Base-by-base conservation (phyloP, 2,888 invertebrate genomes). In the Drosophila aldrichi region DNA sequence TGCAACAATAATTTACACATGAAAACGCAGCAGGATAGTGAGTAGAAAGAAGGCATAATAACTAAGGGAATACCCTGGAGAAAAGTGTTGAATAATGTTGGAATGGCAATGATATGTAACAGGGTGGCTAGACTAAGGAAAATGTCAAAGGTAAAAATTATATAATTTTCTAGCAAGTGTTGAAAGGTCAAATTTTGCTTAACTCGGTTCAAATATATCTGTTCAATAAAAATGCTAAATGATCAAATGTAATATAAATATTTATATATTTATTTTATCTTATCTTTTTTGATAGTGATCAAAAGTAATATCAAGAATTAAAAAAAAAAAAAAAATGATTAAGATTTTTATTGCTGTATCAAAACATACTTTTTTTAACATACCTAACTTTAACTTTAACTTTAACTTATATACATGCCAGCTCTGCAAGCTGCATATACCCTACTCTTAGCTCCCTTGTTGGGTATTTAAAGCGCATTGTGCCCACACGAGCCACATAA, bases 1-100 rank as follows among this genome's bases (percentile, higher is more conserved):
- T 71, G 81, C 79, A 73, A 68, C 81, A 71, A 74, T 65, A 82
- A 77, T 79, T 82, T 68, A 64, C 68, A 77, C 74, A 74, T 52
- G 70, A 65, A 68, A 78, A 60, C 43, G 66, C 74, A 43, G 38
- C 57, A 29, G 41, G 61, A 34, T 44, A 63, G 56, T 44, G 25
- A 51, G 58, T 43, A 20, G 48, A 20, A 0, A 20, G 48, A 20
- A 0, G 16, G 1, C 9, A 32, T 36, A 46, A 12, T 22, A 18
- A 32, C 18, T 67, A 14, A 14, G 3, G 0, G 20, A 61, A 75
- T 60, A 20, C 60, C 41, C 60, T 63, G 7, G 40, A 48, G n/a
- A n/a, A 3, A 38, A 8, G n/a, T n/a, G 38, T 38, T n/a, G 38
- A 38, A 2, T 6, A 8, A n/a, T n/a, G n/a, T 20, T 12, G 36